Base-by-base conservation (phyloP, 2,113 vertebrate species). In the Phalacrocorax aristotelis region DNA sequence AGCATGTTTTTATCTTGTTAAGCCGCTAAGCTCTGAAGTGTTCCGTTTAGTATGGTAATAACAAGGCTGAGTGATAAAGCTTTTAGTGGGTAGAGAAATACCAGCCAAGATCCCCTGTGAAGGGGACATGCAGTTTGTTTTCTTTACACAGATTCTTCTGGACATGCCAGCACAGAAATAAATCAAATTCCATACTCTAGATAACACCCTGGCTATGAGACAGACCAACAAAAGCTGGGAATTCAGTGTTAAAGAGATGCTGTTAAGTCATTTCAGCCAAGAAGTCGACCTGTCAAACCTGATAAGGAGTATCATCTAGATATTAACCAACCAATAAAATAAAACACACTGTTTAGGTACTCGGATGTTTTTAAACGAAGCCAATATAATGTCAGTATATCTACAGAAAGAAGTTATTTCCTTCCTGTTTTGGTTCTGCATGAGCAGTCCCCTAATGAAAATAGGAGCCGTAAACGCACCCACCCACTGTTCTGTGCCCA, bases 1-100 rank as follows among this genome's bases (percentile, higher is more conserved):
- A 92, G 94, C 95, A 15, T 90, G 97, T 94, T 97, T 94, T 95
- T 96, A 96, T 95, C 97, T 96, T 87, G 91, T 94, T 96, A 93
- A 96, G 94, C 90, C 65, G 93, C 93, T 95, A 85, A 97, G 89
- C 95, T 93, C 91, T 89, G 91, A 95, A 97, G 94, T 95, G 93
- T 95, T 96, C 95, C 92, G 58, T 96, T 96, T 95, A 96, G 95
- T 61, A 97, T 96, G 96, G 90, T 96, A 96, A 96, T 95, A 96
- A 95, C 91, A 88, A 96, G 93, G 96, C 89, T 96, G 96, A 95
- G 79, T 74, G 91, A 97, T 96, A 97, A 97, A 97, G 96, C 97
- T 93, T 96, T 95, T 80, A 96, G 93, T 91, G 92, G 91, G 87
- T n/a, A 93, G 94, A 91, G 94, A 96, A 97, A 95, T 7, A 94